Percentiles rank a stretch among this genome's conserved stretches.
phyloP scores from a whole-genome alignment of 2,888 invertebrate genomes.

The Phyto melanocephala region DNA sequence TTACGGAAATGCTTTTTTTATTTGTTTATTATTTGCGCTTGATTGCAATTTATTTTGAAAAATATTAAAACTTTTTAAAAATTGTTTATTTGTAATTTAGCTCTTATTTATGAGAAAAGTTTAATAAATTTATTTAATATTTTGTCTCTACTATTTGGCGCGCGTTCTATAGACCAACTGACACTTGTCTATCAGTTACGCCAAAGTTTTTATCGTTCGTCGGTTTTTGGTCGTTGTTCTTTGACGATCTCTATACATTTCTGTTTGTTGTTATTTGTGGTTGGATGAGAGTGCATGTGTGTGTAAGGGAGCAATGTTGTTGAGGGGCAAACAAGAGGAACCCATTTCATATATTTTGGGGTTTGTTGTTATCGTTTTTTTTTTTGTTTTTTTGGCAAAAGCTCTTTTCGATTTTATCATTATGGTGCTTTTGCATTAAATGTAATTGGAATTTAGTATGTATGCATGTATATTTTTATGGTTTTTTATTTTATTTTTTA shows the following conservation, averaged over 20 bases:
- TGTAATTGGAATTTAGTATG: background rate
- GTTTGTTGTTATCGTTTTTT: conserved; percentile 8
- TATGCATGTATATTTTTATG: background rate
- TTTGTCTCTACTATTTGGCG: conserved; percentile 55
- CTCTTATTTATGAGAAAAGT: conserved; percentile 17
- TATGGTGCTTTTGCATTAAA: background rate
- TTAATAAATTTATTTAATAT: conserved; percentile 10
- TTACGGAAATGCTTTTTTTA: conserved; percentile 53
- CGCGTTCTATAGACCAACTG: conserved; percentile 65
- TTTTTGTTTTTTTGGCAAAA: background rate
- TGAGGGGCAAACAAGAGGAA: conserved; percentile 11
- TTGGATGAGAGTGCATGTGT: conserved; percentile 2
- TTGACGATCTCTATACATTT: conserved; percentile 17
- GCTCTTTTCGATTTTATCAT: background rate
- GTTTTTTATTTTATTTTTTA: background rate
- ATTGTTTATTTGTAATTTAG: conserved; percentile 19
- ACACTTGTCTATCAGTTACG: conserved; percentile 59
- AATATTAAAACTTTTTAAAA: conserved; percentile 4
- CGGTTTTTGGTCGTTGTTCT: conserved; percentile 26
- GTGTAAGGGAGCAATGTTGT: background rate
- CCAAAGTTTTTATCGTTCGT: conserved; percentile 64
- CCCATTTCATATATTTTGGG: background rate
- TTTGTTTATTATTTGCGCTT: conserved; percentile 21
- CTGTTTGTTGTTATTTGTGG: conserved; percentile 3
- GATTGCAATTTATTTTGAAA: conserved; percentile 33